These are phyloP conservation scores for Otocyon megalotis DNA, from an alignment of 2,113 vertebrate species.

Conservation along the genomic window DNA sequence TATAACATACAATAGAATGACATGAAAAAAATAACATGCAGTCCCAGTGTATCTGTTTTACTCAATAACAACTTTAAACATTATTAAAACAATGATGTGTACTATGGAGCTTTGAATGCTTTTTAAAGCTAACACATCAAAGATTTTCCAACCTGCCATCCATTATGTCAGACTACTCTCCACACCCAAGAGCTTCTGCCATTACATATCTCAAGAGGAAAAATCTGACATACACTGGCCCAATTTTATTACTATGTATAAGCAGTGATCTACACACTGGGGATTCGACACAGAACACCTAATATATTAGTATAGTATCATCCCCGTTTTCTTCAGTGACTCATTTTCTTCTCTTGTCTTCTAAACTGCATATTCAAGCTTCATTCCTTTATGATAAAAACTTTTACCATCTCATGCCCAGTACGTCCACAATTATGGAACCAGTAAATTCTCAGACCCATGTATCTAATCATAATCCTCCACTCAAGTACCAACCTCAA, in stretches of 20 bases:
- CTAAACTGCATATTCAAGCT: not conserved
- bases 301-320: not conserved
- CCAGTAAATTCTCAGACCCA: not conserved
- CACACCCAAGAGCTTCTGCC: not conserved
- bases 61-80: conserved; percentile 7
- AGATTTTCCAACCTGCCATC: not conserved
- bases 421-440: not conserved
- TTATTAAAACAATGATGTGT: conserved; percentile 6
- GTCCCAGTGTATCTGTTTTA: not conserved
- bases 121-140: not conserved
- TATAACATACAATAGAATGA: not conserved
- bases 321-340: not conserved
- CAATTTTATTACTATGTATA: not conserved
- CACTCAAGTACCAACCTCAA: not conserved
- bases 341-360: not conserved
- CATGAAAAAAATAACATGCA: not conserved
- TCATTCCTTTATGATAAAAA: not conserved
- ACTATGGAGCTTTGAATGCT: not conserved
- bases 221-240: not conserved
- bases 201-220: not conserved
- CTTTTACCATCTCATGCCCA: not conserved
- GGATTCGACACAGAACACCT: not conserved
- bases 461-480: not conserved
- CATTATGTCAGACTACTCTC: not conserved
- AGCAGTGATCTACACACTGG: not conserved